Conservation (phyloP, 2,797 vertebrate species). For the Anomalospiza imberbis region DNA sequence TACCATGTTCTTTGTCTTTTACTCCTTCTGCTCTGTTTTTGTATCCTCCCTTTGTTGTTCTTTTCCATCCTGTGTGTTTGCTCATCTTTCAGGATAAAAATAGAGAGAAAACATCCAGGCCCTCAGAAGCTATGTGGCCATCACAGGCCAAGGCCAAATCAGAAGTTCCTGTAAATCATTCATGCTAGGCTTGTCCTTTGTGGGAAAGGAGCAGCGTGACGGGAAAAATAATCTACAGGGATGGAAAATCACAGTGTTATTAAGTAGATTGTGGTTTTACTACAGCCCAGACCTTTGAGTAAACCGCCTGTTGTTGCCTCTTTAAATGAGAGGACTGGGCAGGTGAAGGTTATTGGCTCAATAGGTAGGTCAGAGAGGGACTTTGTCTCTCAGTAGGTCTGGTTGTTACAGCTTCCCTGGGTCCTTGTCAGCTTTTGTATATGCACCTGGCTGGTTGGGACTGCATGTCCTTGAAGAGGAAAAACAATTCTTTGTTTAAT, state of each 20-base stretch:
- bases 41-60: neutral
- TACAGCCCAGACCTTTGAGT: neutral
- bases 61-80: neutral
- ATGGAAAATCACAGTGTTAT: neutral
- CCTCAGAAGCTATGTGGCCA: neutral
- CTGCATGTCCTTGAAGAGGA: neutral
- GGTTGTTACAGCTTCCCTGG: neutral
- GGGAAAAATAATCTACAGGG: neutral
- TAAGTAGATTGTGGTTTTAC: neutral
- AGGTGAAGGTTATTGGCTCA: neutral
- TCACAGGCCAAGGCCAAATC: neutral
- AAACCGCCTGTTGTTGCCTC: neutral
- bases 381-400: neutral
- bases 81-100: conserved; percentile 18
- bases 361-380: neutral
- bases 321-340: neutral
- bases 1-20: neutral
- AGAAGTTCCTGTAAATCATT: neutral
- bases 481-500: conserved; percentile 7
- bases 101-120: neutral
- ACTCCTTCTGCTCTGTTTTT: neutral
- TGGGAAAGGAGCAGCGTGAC: neutral
- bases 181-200: neutral
- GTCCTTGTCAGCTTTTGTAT: neutral
- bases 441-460: neutral